phyloP scores from a whole-genome alignment of 2,113 vertebrate species.

The Lethenteron camtschaticum region DNA sequence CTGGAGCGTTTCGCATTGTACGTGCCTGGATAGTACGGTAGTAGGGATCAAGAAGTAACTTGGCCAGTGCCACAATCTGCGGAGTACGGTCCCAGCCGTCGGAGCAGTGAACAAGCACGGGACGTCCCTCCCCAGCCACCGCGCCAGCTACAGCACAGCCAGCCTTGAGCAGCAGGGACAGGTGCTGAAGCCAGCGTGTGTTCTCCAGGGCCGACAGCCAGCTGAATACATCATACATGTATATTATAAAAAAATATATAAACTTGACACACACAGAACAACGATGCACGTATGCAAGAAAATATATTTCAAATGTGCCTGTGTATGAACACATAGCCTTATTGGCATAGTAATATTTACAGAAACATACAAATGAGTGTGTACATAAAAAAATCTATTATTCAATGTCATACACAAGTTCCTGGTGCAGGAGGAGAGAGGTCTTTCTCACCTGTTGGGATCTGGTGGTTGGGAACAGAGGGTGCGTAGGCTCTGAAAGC shows the following conservation, averaged over 20 bases:
- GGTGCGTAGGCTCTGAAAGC: conserved; percentile 75
- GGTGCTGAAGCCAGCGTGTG: conserved; percentile 91
- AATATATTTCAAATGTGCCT: background rate
- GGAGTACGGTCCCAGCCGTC: conserved; percentile 94
- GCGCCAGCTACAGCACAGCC: conserved; percentile 68
- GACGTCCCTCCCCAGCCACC: conserved; percentile 65
- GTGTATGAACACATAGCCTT: background rate
- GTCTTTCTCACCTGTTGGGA: conserved; percentile 71
- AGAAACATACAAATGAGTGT: background rate
- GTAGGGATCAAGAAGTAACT: conserved; percentile 78
- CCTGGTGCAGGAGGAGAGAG: background rate
- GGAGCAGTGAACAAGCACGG: conserved; percentile 81
- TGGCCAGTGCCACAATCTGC: conserved; percentile 74
- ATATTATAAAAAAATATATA: background rate
- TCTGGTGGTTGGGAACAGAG: conserved; percentile 96
- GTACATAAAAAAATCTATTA: background rate
- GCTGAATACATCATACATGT: conserved; percentile 22
- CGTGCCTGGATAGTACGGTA: conserved; percentile 83
- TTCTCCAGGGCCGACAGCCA: conserved; percentile 90
- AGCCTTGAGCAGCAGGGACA: conserved; percentile 88
- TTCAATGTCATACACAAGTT: background rate
- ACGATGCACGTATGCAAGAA: background rate
- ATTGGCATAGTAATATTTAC: background rate
- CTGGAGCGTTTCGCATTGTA: background rate
- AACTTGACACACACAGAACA: background rate